Evolutionary conservation across 2,888 invertebrate genomes (phyloP), one percentile per base, ranked within the genome.

Genomic region (Eupithecia dodoneata): DNA sequence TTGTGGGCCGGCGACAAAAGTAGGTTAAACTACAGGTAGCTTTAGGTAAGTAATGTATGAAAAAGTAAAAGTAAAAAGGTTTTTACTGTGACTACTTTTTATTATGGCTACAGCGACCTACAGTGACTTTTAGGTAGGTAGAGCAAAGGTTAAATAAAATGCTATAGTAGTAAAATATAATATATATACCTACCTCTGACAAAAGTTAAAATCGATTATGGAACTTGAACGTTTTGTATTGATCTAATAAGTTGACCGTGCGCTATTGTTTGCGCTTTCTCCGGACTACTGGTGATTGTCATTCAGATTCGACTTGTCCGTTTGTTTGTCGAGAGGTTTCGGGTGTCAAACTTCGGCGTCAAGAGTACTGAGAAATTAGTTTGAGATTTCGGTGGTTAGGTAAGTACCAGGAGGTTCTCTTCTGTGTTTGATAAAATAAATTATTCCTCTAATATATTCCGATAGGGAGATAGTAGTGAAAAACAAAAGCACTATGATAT

Each of bases 181-280:
- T 13, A 65, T 59, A 65, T 41, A 52, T 0, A 15, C 13, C 4
- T 0, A 15, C 13, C 4, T 42, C 6, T 42, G 6, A 66, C 42
- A 15, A 42, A 42, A 66, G 15, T 42, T 65, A 30, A 65, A 12
- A 65, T 65, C 41, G 63, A 63, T 30, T 13, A 42, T 66, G 42
- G 13, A 12, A 4, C 30, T 41, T 13, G 12, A 10, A 41, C 65
- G 41, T 65, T 66, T 55, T 74, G 18, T 73, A 71, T 73, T 65
- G 52, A 72, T 52, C 73, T 66, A 81, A 81, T 86, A 84, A 87
- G 85, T 84, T 81, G 80, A 85, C 72, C 52, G 70, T 71, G 69
- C 65, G 63, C 75, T 76, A 74, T 77, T 92, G 86, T 92, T 91
- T 91, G 88, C 81, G 91, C 91, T 92, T 92, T 92, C 92, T 85